phyloP scores from a whole-genome alignment of 1,140 invertebrate genomes.

The Drosophila elegans region DNA sequence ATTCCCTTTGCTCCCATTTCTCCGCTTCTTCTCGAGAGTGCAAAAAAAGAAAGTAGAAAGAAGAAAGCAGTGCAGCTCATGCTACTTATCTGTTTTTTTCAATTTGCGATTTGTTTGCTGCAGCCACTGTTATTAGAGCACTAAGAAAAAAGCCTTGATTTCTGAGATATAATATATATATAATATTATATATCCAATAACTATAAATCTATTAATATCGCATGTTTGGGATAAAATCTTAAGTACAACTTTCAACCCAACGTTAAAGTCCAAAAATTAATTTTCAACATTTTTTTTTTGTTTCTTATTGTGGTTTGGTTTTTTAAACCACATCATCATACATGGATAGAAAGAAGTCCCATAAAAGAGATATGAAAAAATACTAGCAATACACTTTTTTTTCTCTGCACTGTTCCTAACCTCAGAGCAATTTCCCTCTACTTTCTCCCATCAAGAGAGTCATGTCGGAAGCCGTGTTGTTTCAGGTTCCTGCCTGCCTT shows the following conservation, averaged over 20 bases:
- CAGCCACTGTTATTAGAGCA: conserved; percentile 21
- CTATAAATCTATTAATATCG: too few species aligned
- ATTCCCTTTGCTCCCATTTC: conserved; percentile 56
- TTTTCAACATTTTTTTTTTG: too few species aligned
- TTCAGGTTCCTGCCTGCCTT: conserved; percentile 10
- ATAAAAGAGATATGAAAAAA: too few species aligned
- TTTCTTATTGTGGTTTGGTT: too few species aligned
- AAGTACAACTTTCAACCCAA: too few species aligned
- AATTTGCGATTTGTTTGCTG: conserved; percentile 69
- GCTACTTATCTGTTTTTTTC: conserved; percentile 62
- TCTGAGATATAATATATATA: too few species aligned
- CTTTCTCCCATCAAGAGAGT: conserved; percentile 10
- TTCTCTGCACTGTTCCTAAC: neutral
- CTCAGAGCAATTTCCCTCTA: neutral
- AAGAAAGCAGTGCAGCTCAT: conserved; percentile 4
- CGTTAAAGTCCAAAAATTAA: too few species aligned
- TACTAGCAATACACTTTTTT: neutral
- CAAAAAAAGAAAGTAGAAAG: conserved; percentile 1
- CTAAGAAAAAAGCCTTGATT: neutral
- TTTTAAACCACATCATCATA: too few species aligned
- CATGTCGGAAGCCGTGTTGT: conserved; percentile 29
- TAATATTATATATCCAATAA: too few species aligned
- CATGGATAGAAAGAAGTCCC: too few species aligned
- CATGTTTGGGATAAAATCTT: too few species aligned
- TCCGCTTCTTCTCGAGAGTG: neutral